Evolutionary conservation across 2,888 invertebrate species (phyloP).

Genomic region (Branchellion lobata): DNA sequence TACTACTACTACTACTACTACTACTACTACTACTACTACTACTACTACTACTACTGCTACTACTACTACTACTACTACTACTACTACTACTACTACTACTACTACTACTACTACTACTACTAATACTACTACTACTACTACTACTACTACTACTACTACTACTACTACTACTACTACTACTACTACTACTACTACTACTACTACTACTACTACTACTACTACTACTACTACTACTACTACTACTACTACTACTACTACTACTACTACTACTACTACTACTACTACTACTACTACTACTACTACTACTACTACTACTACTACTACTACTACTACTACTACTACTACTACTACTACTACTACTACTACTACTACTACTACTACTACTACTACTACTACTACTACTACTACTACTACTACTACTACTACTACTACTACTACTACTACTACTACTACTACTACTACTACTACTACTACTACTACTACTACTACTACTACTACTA

Average conservation of each 20-base stretch:
- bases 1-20: conserved; percentile 36
- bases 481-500: neutral
- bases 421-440: neutral
- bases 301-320: conserved; percentile 44
- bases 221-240: conserved; percentile 36
- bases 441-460: neutral
- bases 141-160: conserved; percentile 38
- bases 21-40: conserved; percentile 44
- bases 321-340: conserved; percentile 44
- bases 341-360: conserved; percentile 18
- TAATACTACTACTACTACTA: conserved; percentile 39
- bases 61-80: conserved; percentile 44
- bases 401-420: conserved; percentile 7
- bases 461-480: neutral
- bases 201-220: conserved; percentile 41
- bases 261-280: conserved; percentile 37
- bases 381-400: conserved; percentile 34
- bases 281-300: conserved; percentile 34
- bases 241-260: conserved; percentile 36
- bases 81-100: conserved; percentile 44
- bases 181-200: conserved; percentile 45
- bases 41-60: conserved; percentile 43
- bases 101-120: conserved; percentile 38
- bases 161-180: conserved; percentile 32
- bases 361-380: conserved; percentile 1